A percentile compares a stretch with the other conserved stretches of the same genome.
Conservation (phyloP, 1,140 invertebrate genomes). For the Glossosoma conforme region DNA sequence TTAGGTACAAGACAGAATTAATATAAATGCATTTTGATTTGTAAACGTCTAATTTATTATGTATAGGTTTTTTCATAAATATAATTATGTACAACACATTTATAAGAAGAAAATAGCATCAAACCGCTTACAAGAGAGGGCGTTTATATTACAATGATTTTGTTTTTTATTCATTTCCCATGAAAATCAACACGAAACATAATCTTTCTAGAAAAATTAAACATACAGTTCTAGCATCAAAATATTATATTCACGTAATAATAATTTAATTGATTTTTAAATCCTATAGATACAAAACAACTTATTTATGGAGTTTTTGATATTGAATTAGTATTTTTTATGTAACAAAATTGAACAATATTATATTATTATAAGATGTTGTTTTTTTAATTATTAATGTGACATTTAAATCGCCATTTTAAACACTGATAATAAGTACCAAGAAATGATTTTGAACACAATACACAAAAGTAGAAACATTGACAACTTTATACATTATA, state of each 20-base stretch:
- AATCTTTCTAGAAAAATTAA: neutral
- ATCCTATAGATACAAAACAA: neutral
- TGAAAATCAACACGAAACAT: neutral
- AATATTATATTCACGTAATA: constrained; percentile 1
- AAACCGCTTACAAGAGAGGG: constrained; percentile 15
- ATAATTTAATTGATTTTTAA: neutral
- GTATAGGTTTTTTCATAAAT: constrained; percentile 23
- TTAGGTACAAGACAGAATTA: neutral
- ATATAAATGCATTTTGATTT: constrained; percentile 10
- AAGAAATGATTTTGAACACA: constrained; percentile 13
- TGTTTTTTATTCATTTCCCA: constrained; percentile 3
- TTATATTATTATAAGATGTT: constrained; percentile 15
- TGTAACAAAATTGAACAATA: constrained; percentile 7
- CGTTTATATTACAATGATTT: constrained; percentile 3
- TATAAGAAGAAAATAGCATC: constrained; percentile 23
- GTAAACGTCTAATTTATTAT: constrained; percentile 29
- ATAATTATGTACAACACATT: constrained; percentile 27
- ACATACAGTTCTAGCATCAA: neutral
- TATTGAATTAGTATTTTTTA: neutral
- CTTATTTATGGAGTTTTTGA: neutral
- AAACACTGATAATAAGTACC: constrained; percentile 2
- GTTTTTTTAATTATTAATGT: constrained; percentile 6
- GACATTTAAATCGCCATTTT: constrained; percentile 1
- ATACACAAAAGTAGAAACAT: constrained; percentile 9
- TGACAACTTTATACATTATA: neutral